A percentile compares a stretch with the other conserved stretches of the same genome.
These are phyloP conservation scores for Vesta saturnalis DNA, from an alignment of 2,888 invertebrate species.

Conservation along the genomic window DNA sequence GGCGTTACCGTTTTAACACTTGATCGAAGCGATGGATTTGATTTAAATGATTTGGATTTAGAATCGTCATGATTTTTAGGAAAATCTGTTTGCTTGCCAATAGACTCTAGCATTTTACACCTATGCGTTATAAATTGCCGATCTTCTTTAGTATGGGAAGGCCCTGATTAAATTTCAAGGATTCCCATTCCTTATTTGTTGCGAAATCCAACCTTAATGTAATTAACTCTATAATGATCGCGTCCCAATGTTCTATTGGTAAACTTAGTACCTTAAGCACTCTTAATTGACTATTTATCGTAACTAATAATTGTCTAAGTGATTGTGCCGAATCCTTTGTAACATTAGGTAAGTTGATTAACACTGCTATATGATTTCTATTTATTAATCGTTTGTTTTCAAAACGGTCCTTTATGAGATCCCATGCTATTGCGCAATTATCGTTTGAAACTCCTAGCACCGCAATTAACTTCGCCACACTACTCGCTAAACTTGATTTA, in stretches of 20 bases:
- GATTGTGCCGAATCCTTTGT: too few relatives aligned
- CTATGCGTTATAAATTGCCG: not conserved
- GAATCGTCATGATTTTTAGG: too few relatives aligned
- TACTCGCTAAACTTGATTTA: slow-evolving; percentile 19
- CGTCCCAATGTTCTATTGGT: too few relatives aligned
- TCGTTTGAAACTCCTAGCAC: slow-evolving; percentile 32
- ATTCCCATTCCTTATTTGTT: too few relatives aligned
- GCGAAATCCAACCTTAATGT: too few relatives aligned
- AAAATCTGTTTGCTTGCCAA: too few relatives aligned
- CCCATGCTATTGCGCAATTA: slow-evolving; percentile 42
- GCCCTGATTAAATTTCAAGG: not conserved
- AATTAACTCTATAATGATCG: too few relatives aligned
- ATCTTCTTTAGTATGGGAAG: not conserved
- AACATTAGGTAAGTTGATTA: slow-evolving; percentile 30
- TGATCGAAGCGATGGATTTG: too few relatives aligned
- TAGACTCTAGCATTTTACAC: not conserved
- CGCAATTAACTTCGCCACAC: slow-evolving; percentile 31
- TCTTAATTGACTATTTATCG: not conserved
- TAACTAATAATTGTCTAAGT: not conserved
- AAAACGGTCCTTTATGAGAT: slow-evolving; percentile 38
- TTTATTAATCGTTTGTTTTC: too few relatives aligned
- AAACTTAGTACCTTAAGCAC: not conserved
- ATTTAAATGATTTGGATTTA: too few relatives aligned
- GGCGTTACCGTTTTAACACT: too few relatives aligned
- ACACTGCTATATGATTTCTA: slow-evolving; percentile 30